Conservation (phyloP, 2,888 invertebrate genomes). For the Ophion obscuratus region DNA sequence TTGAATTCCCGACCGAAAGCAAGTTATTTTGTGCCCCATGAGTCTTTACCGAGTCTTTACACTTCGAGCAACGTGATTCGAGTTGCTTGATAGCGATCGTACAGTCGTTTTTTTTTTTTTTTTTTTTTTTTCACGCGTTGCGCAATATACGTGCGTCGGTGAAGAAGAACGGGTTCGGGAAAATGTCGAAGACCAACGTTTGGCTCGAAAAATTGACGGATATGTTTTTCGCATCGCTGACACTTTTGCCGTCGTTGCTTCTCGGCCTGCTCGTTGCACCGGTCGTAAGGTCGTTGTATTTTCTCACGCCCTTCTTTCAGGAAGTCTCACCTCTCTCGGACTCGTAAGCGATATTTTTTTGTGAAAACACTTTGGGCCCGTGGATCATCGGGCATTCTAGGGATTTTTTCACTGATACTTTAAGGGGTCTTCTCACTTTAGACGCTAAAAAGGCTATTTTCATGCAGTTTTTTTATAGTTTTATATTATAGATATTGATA, state of each 20-base stretch:
- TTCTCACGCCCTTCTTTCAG: conserved; percentile 78
- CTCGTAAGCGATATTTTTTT: conserved; percentile 64
- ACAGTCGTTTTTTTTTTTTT: not conserved
- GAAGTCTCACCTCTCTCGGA: conserved; percentile 67
- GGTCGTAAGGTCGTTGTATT: conserved; percentile 78
- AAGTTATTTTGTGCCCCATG: not conserved
- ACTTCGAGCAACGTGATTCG: not conserved
- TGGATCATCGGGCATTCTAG: not conserved
- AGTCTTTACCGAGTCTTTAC: not conserved
- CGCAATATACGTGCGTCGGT: not conserved
- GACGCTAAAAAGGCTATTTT: too few species aligned
- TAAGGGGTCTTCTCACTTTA: too few species aligned
- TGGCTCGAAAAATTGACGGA: conserved; percentile 72
- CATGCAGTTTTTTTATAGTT: too few species aligned
- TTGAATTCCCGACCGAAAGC: not conserved
- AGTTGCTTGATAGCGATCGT: not conserved
- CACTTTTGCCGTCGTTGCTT: conserved; percentile 79
- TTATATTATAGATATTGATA: too few species aligned
- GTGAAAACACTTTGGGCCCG: not conserved
- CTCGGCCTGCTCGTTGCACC: conserved; percentile 78
- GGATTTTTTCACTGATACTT: too few species aligned
- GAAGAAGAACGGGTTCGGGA: conserved; percentile 33
- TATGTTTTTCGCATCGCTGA: conserved; percentile 76
- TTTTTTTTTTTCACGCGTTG: not conserved
- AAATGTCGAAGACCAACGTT: conserved; percentile 71